Percentiles rank a stretch among this genome's conserved stretches.
Evolutionary conservation across 2,797 vertebrate species (phyloP).

Genomic region (Chelmon rostratus): DNA sequence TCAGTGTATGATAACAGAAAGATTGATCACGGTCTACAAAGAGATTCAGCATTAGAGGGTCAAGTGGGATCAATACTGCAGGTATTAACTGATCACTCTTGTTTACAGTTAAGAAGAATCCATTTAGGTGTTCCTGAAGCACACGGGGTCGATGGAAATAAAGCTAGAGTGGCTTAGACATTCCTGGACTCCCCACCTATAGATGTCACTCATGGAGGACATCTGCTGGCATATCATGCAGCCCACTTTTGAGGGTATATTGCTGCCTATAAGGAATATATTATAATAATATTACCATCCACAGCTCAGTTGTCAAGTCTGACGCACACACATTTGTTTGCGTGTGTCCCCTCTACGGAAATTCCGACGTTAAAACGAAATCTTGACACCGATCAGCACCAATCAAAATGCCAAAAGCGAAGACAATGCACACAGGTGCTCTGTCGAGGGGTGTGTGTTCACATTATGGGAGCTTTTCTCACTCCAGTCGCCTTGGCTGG

Average conservation of each 20-base stretch:
- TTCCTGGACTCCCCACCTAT: conserved; percentile 56
- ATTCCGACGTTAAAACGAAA: conserved; percentile 44
- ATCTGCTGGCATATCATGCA: conserved; percentile 39
- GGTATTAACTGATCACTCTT: conserved; percentile 79
- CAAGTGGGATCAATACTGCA: conserved; percentile 68
- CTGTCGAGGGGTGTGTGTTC: conserved; percentile 38
- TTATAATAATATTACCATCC: conserved; percentile 40
- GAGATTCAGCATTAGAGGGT: conserved; percentile 65
- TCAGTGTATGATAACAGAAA: conserved; percentile 63
- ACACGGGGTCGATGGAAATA: conserved; percentile 74
- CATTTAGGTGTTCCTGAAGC: conserved; percentile 62
- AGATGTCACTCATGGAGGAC: conserved; percentile 55
- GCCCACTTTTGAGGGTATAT: conserved; percentile 29
- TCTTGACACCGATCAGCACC: conserved; percentile 47
- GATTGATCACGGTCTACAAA: conserved; percentile 66
- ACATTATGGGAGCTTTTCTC: conserved; percentile 63
- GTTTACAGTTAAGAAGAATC: conserved; percentile 73
- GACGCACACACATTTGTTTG: conserved; percentile 29
- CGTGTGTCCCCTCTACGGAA: conserved; percentile 8
- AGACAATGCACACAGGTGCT: conserved; percentile 45
- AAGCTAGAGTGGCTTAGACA: conserved; percentile 70
- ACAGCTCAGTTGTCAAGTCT: conserved; percentile 44
- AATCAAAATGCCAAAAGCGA: conserved; percentile 55
- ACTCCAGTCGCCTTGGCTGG: conserved; percentile 57
- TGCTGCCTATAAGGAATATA: conserved; percentile 18